Evolutionary conservation across 2,797 vertebrate species (phyloP), one percentile per base, ranked within the genome.

Genomic region (Sciurus carolinensis): DNA sequence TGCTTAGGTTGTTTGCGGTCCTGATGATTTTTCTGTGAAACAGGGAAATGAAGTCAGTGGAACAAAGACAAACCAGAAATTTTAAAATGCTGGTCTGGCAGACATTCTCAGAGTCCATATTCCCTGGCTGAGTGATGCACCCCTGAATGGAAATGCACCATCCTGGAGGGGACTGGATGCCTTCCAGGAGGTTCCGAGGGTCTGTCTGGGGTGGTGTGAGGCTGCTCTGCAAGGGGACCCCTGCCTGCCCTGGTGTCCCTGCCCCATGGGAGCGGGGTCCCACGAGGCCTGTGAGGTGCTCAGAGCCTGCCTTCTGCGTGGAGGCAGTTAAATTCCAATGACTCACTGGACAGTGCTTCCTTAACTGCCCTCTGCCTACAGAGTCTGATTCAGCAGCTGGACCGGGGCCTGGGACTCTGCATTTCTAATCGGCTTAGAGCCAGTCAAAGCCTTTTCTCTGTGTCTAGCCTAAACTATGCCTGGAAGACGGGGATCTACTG

Each of bases 401-500:
- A 17, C 26, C 0, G 0, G 2, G 72, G 47, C 39, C 33, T 0
- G 7, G 44, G 67, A 12, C 3, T 1, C 22, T 2, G 15, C 5
- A 1, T 82, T 67, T 77, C 75, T 72, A 1, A 17, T 4, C 1
- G 5, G 54, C 52, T 76, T 18, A 12, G 54, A 1, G 0, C 3
- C 20, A 39, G 39, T 30, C 18, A 30, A 30, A 12, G 0, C 36
- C 57, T 73, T 81, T 17, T 13, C 57, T 7, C 0, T 10, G 5
- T 36, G 44, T 80, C 20, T 44, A 5, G 77, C 47, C 28, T 3
- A 17, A 57, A 57, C 7, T 4, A 24, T 0, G 0, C 2, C 11
- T 30, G 18, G 0, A 6, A 2, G 52, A 7, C 1, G n/a, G 50
- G 54, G 7, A 17, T 54, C 64, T 1, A 1, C 1, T 2, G 22